These are phyloP conservation scores for Falco concolor DNA, from an alignment of 2,797 vertebrate genomes.

Conservation along the genomic window DNA sequence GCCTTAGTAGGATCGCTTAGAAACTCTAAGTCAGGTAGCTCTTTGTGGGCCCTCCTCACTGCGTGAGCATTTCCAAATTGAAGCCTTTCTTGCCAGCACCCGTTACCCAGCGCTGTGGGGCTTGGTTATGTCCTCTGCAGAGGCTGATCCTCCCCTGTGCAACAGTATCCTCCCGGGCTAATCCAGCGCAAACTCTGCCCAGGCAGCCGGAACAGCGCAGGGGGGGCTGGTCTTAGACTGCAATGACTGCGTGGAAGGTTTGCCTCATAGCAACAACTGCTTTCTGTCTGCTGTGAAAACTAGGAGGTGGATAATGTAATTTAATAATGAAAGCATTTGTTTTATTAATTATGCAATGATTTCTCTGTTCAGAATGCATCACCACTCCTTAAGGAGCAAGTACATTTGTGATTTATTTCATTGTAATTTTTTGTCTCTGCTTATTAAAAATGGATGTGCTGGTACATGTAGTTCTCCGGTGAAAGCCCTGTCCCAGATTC, in stretches of 20 bases:
- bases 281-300: not conserved
- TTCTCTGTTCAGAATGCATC: not conserved
- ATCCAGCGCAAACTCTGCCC: not conserved
- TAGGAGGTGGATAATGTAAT: not conserved
- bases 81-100: not conserved
- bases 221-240: not conserved
- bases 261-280: not conserved
- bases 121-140: no score
- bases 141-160: not conserved
- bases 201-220: fast-evolving
- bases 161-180: fast-evolving
- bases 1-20: not conserved
- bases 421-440: conserved; percentile 3
- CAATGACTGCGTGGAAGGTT: not conserved
- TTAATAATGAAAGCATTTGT: not conserved
- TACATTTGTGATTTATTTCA: conserved; percentile 13
- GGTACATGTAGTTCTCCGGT: not conserved
- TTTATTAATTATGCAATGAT: not conserved
- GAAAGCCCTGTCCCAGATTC: conserved; percentile 46
- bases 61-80: not conserved
- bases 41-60: no score
- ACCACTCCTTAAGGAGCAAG: not conserved
- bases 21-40: not conserved
- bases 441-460: conserved; percentile 39
- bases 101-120: not conserved